Conservation (phyloP, 2,888 invertebrate genomes). For the Stenolophus ochropezus region DNA sequence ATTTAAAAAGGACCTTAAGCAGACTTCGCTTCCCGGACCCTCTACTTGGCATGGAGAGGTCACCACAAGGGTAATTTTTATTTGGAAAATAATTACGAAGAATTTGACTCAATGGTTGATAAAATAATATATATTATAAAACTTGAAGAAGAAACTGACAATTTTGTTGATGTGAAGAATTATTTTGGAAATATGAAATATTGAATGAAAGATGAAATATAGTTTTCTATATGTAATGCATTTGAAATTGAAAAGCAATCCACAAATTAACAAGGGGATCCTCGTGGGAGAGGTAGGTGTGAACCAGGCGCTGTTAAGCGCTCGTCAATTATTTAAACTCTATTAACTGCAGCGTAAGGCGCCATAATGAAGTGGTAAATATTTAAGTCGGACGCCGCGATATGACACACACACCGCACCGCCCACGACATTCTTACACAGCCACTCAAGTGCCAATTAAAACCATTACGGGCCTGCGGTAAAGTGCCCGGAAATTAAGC, state of each 20-base stretch:
- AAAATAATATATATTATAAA: too few species aligned
- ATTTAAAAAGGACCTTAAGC: too few species aligned
- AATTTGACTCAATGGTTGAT: too few species aligned
- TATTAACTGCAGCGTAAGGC: constrained; percentile 69
- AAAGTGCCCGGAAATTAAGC: constrained; percentile 27
- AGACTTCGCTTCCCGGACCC: too few species aligned
- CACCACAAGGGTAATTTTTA: too few species aligned
- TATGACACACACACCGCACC: constrained; percentile 34
- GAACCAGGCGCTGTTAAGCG: constrained; percentile 65
- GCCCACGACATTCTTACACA: neutral
- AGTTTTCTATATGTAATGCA: neutral
- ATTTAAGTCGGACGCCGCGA: constrained; percentile 67
- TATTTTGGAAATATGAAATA: too few species aligned
- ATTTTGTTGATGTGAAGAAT: too few species aligned
- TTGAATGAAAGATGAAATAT: neutral
- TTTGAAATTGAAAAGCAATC: constrained; percentile 25
- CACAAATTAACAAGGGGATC: constrained; percentile 4
- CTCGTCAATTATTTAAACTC: constrained; percentile 71
- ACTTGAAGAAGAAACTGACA: too few species aligned
- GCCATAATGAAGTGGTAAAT: constrained; percentile 72
- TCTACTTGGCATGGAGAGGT: too few species aligned
- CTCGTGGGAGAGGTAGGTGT: neutral
- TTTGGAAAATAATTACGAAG: too few species aligned
- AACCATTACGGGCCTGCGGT: constrained; percentile 37
- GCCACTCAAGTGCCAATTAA: constrained; percentile 7